phyloP scores from a whole-genome alignment of 2,888 invertebrate genomes.

The Podabrus alpinus region DNA sequence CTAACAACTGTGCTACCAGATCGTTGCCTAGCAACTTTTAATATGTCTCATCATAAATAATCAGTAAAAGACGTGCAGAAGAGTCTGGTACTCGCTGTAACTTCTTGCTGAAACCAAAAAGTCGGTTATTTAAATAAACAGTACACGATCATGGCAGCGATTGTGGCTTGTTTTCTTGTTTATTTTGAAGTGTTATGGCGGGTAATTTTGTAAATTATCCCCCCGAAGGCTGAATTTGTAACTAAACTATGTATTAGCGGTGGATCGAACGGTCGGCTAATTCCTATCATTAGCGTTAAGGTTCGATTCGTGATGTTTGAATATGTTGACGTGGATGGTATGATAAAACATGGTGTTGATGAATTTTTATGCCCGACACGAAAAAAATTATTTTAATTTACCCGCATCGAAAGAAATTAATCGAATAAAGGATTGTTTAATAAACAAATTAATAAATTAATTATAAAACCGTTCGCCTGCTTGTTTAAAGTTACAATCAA shows the following conservation, averaged over 20 bases:
- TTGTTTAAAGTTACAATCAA: slow-evolving; percentile 18
- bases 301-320: slow-evolving; percentile 60
- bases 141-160: slow-evolving; percentile 54
- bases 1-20: slow-evolving; percentile 39
- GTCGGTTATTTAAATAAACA: slow-evolving; percentile 56
- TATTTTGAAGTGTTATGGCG: slow-evolving; percentile 58
- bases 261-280: slow-evolving; percentile 64
- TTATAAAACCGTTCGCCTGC: slow-evolving; percentile 3
- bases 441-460: slow-evolving; percentile 16
- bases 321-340: slow-evolving; percentile 53
- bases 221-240: slow-evolving; percentile 65
- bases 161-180: slow-evolving; percentile 56
- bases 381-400: not conserved
- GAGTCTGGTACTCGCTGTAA: slow-evolving; percentile 30
- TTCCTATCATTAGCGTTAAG: slow-evolving; percentile 58
- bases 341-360: slow-evolving; percentile 28
- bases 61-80: slow-evolving; percentile 20
- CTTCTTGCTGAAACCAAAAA: slow-evolving; percentile 29
- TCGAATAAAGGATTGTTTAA: not conserved
- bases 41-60: slow-evolving; percentile 35
- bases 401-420: not conserved
- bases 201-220: slow-evolving; percentile 62
- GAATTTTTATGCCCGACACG: not conserved
- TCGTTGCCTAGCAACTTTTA: slow-evolving; percentile 32
- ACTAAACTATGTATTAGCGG: slow-evolving; percentile 69